These are phyloP conservation scores for Ophion slaviceki DNA, from an alignment of 2,888 invertebrate genomes.

Conservation along the genomic window DNA sequence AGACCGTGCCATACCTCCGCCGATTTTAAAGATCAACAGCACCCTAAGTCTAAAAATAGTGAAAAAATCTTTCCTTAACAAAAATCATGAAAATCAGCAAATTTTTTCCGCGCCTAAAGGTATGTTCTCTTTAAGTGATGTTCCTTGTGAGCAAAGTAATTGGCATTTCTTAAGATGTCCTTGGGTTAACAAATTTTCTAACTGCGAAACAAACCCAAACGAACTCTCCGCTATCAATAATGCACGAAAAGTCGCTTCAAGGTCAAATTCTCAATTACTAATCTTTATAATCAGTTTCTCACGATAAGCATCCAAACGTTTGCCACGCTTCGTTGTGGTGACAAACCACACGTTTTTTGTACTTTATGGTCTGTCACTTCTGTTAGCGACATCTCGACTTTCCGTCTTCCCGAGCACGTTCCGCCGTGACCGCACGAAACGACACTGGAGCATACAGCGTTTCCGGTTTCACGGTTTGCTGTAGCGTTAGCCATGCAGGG, in stretches of 20 bases:
- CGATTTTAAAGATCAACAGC: too few relatives aligned
- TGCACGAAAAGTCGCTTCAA: neutral
- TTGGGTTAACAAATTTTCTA: neutral
- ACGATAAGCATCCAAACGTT: neutral
- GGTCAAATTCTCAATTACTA: neutral
- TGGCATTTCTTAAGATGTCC: neutral
- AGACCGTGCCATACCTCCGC: too few relatives aligned
- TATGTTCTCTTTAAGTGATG: too few relatives aligned
- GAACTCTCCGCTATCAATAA: neutral
- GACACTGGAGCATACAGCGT: conserved; percentile 15
- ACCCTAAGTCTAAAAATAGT: too few relatives aligned
- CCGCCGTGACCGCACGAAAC: conserved; percentile 32
- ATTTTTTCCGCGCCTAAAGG: too few relatives aligned
- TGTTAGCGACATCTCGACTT: conserved; percentile 47
- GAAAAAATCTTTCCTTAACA: too few relatives aligned
- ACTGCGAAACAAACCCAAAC: neutral
- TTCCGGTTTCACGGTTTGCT: conserved; percentile 53
- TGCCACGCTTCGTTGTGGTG: neutral
- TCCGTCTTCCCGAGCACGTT: conserved; percentile 36
- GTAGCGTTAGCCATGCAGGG: conserved; percentile 35
- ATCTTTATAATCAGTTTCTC: neutral
- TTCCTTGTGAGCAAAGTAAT: too few relatives aligned
- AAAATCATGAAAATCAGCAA: too few relatives aligned
- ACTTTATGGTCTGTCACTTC: conserved; percentile 37
- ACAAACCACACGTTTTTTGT: neutral